Percentiles rank a stretch among this genome's conserved stretches.
phyloP scores from a whole-genome alignment of 2,888 invertebrate species.

The Diploptera punctata region DNA sequence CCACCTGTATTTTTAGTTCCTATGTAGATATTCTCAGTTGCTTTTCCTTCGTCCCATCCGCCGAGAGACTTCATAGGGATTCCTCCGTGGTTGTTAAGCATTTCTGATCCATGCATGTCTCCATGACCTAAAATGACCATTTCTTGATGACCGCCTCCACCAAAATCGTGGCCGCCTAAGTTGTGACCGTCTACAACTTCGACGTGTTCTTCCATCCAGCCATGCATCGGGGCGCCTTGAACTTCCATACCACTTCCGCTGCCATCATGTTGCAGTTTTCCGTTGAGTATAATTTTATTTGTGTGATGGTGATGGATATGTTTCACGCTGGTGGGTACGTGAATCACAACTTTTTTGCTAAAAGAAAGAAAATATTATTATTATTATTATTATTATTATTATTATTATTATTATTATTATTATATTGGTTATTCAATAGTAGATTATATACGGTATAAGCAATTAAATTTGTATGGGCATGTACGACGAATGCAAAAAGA shows the following conservation, averaged over 20 bases:
- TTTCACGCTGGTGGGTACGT: constrained; percentile 21
- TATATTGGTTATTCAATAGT: no score
- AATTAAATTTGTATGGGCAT: no score
- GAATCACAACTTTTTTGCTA: constrained; percentile 29
- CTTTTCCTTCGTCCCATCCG: not conserved
- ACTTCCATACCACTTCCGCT: not conserved
- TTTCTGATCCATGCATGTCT: no score
- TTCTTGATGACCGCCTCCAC: not conserved
- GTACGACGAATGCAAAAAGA: no score
- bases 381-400: no score
- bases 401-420: no score
- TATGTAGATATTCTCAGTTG: not conserved
- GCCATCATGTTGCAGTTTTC: not conserved
- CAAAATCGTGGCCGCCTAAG: not conserved
- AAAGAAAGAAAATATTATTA: not conserved
- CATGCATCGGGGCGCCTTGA: not conserved
- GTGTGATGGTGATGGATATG: constrained; percentile 29
- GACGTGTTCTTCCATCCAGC: not conserved
- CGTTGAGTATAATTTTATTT: not conserved
- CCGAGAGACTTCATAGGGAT: no score
- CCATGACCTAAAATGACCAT: no score
- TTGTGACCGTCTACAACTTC: not conserved
- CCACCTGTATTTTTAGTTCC: not conserved
- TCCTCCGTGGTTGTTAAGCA: no score
- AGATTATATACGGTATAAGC: no score